phyloP scores from a whole-genome alignment of 2,113 vertebrate species.

The Scortum barcoo region DNA sequence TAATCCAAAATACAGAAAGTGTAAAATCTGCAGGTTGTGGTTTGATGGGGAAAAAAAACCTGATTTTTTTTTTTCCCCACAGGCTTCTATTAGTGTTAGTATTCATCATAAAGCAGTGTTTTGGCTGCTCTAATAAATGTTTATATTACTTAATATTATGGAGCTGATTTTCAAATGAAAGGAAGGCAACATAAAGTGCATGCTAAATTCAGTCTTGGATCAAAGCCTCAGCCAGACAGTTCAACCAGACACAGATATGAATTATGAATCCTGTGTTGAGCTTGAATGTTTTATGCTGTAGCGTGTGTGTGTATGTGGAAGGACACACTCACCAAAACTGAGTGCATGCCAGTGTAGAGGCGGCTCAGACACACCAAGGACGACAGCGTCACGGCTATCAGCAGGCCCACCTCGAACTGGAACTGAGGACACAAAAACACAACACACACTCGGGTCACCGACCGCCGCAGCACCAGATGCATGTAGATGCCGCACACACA shows the following conservation, averaged over 20 bases:
- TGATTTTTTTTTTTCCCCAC: too few relatives aligned
- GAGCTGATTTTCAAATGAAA: neutral
- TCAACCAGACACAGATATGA: slow-evolving; percentile 56
- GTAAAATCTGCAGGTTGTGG: too few relatives aligned
- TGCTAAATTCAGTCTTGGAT: slow-evolving; percentile 19
- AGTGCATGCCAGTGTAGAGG: slow-evolving; percentile 98
- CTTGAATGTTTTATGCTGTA: slow-evolving; percentile 65
- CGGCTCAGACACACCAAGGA: slow-evolving; percentile 93
- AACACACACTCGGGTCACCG: neutral
- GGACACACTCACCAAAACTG: slow-evolving; percentile 89
- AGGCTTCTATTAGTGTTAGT: too few relatives aligned
- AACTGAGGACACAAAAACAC: slow-evolving; percentile 84
- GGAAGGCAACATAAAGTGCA: neutral
- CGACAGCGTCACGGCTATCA: slow-evolving; percentile 87
- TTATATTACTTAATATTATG: neutral
- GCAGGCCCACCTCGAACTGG: slow-evolving; percentile 88
- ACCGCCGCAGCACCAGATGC: neutral
- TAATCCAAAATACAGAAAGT: neutral
- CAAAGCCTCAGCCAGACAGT: slow-evolving; percentile 37
- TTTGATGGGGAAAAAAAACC: too few relatives aligned
- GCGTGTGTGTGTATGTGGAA: neutral
- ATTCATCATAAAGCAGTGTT: too few relatives aligned
- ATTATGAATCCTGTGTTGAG: slow-evolving; percentile 63
- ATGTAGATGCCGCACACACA: neutral
- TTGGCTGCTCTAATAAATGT: neutral